A percentile compares a stretch with the other conserved stretches of the same genome.
Conservation (phyloP, 1,140 invertebrate genomes). For the Drosophila pruinosa region DNA sequence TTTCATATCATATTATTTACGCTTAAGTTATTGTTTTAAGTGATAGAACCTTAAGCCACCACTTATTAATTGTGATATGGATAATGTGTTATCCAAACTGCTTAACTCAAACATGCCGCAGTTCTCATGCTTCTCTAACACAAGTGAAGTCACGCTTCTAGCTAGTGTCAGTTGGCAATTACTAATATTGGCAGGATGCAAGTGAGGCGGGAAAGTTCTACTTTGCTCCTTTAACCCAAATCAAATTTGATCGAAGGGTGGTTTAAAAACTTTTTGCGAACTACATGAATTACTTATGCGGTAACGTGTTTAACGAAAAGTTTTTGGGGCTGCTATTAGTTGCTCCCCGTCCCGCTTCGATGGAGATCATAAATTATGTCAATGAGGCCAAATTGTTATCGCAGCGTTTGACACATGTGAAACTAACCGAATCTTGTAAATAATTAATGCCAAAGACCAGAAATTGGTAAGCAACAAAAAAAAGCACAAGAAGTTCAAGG, state of each 20-base stretch:
- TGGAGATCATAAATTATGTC: conserved; percentile 37
- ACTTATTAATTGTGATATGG: no score
- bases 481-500: conserved; percentile 23
- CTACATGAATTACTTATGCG: conserved; percentile 35
- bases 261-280: conserved; percentile 30
- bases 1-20: no score
- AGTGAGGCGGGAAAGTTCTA: neutral
- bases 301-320: conserved; percentile 30
- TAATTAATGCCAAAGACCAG: conserved; percentile 33
- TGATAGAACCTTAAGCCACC: no score
- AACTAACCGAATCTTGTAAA: conserved; percentile 40
- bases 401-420: conserved; percentile 45
- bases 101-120: neutral
- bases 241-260: conserved; percentile 17
- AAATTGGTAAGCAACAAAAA: neutral
- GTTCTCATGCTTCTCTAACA: neutral
- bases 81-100: no score
- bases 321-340: conserved; percentile 11
- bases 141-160: neutral
- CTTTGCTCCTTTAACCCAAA: conserved; percentile 17
- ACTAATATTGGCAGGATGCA: neutral
- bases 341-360: neutral
- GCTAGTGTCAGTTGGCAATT: conserved; percentile 2
- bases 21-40: no score
- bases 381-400: conserved; percentile 49